These are phyloP conservation scores for Montipora capitata DNA, from an alignment of 92 coral and sea anemone genomes.

Conservation along the genomic window DNA sequence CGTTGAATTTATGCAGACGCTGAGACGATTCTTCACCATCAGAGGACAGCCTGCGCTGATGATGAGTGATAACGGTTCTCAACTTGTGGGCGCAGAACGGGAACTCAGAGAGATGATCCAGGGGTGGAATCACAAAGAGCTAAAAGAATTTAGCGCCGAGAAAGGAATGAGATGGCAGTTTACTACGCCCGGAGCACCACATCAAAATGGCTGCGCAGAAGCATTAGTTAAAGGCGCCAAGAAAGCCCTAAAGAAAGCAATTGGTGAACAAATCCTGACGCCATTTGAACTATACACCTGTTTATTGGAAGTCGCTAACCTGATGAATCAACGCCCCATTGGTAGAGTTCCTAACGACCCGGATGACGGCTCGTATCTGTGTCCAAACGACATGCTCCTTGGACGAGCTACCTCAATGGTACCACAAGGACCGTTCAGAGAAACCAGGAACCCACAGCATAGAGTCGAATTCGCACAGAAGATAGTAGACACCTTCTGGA, in stretches of 20 bases:
- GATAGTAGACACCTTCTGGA: conserved; percentile 82
- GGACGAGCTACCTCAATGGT: conserved; percentile 78
- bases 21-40: conserved; percentile 73
- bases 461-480: conserved; percentile 76
- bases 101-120: conserved; percentile 64
- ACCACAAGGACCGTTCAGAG: conserved; percentile 81
- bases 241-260: conserved; percentile 73
- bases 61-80: conserved; percentile 76
- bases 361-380: conserved; percentile 71
- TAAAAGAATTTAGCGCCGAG: conserved; percentile 56
- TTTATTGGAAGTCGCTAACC: conserved; percentile 71
- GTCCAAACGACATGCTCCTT: conserved; percentile 80
- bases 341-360: conserved; percentile 77
- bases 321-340: conserved; percentile 80
- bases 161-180: conserved; percentile 78
- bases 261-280: conserved; percentile 76
- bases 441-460: conserved; percentile 72
- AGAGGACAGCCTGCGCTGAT: conserved; percentile 76
- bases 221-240: conserved; percentile 76
- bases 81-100: conserved; percentile 73
- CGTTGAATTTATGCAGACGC: conserved; percentile 50
- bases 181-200: conserved; percentile 76
- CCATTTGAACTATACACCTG: conserved; percentile 79
- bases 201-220: conserved; percentile 82
- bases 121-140: conserved; percentile 55